Evolutionary conservation across 2,113 vertebrate genomes (phyloP), one percentile per base, ranked within the genome.

Genomic region (Haemorhous mexicanus): DNA sequence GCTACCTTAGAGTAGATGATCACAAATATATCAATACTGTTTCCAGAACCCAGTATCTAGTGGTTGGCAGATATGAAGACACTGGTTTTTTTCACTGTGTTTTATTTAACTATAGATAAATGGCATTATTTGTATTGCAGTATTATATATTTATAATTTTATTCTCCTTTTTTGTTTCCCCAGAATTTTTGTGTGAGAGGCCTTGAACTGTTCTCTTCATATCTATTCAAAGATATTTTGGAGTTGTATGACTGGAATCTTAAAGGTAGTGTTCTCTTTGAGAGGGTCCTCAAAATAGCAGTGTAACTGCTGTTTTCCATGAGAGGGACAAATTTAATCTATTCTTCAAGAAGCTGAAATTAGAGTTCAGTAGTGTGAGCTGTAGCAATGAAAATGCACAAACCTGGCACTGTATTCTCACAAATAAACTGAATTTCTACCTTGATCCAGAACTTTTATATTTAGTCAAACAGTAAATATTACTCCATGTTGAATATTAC

Each of bases 161-260:
- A 39, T 35, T 77, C 83, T 93, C 15, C 32, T 95, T 81, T 28
- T 95, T 86, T 94, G 52, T 89, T 91, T 89, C 41, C 50, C 22
- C 97, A 99, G 99, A 99, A 99, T 98, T 99, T 99, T 98, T 99
- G 99, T 76, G 98, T 99, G 37, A 98, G 97, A 94, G 99, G 99
- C 70, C 98, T 99, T 96, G 99, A 99, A 95, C 97, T 99, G 52
- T 99, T 99, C 68, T 98, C 99, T 73, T 97, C 98, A 5, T 99
- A 99, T 94, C 96, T 99, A 41, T 99, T 99, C 98, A 98, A 98
- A 98, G 99, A 99, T 96, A 98, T 99, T 93, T 98, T 99, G 56
- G 99, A 99, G 90, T 98, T 99, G 33, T 99, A 99, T 50, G 99
- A 99, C 98, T 99, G 99, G 99, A 99, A 99, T 98, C 98, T 99